Evolutionary conservation across 1,140 invertebrate genomes (phyloP), one percentile per base, ranked within the genome.

Genomic region (Tetraneura akinire): DNA sequence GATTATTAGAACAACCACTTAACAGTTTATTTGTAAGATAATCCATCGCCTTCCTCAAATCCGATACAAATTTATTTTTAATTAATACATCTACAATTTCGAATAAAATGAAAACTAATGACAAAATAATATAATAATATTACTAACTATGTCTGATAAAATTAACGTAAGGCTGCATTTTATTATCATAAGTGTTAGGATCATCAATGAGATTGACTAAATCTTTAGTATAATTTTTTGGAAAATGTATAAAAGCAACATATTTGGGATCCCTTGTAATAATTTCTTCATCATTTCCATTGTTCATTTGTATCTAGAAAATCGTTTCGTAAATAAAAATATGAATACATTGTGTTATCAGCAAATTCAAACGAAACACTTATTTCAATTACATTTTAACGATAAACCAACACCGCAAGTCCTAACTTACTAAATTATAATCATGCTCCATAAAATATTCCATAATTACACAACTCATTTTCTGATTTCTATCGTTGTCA

Each of bases 211-310:
- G 53, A 3, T 1, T 53, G 3, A 3, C 23, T 13, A 73, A n/a
- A 1, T 11, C 47, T 73, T 73, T 8, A 0, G 70, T 73, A 29
- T 29, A 73, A 16, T n/a, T 73, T 13, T 53, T 18, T 18, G 47
- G 70, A 51, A 73, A 73, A n/a, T 73, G n/a, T 26, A 73, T 26
- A 73, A 73, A 73, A 3, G 70, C 70, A 10, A 73, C 10, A 49
- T n/a, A 18, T 0, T 23, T 8, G 6, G 5, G 8, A 10, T 73
- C 18, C 8, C 53, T 21, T 9, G 53, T 9, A 29, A 9, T 32
- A 1, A 73, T 23, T n/a, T 73, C 70, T 10, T 47, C 70, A 53
- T 21, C 13, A 26, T 73, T 8, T 11, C 42, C 14, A 32, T 49
- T 16, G 11, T 51, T 51, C 5, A 73, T 16, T 73, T 73, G 47